These are phyloP conservation scores for Acleris sparsana DNA, from an alignment of 2,888 invertebrate genomes.

Conservation along the genomic window DNA sequence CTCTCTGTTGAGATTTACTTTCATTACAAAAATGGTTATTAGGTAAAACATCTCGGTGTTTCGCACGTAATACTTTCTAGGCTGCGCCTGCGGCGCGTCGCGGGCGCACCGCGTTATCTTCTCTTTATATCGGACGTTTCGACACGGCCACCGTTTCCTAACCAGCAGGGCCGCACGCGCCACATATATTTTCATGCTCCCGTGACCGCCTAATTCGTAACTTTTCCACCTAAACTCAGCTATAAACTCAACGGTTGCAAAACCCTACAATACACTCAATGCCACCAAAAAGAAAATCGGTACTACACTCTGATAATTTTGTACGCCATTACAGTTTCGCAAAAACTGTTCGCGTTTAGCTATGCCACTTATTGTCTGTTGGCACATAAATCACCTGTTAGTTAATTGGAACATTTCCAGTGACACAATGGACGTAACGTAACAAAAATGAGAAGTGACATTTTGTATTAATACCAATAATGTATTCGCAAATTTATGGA, in stretches of 20 bases:
- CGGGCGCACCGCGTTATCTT: conserved; percentile 30
- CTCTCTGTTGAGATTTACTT: conserved; percentile 37
- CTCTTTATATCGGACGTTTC: conserved; percentile 49
- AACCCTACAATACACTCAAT: conserved; percentile 63
- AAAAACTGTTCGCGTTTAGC: conserved; percentile 45
- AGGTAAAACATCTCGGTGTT: conserved; percentile 38
- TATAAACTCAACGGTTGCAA: conserved; percentile 55
- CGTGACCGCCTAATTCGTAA: conserved; percentile 55
- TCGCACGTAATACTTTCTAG: conserved; percentile 45
- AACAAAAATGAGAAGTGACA: conserved; percentile 41
- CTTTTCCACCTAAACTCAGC: conserved; percentile 60
- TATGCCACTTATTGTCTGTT: conserved; percentile 38
- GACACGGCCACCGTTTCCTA: conserved; percentile 45
- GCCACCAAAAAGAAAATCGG: conserved; percentile 64
- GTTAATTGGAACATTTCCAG: conserved; percentile 33
- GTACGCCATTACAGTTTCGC: conserved; percentile 62
- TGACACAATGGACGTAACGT: conserved; percentile 35
- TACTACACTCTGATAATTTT: conserved; percentile 61
- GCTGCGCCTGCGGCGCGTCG: conserved; percentile 24
- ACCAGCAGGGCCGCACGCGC: conserved; percentile 48
- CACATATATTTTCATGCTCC: conserved; percentile 65
- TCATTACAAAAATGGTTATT: conserved; percentile 34
- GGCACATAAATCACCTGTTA: conserved; percentile 35
- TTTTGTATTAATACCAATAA: conserved; percentile 61
- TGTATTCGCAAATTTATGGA: conserved; percentile 70